Evolutionary conservation across 1,140 invertebrate genomes (phyloP), one percentile per base, ranked within the genome.

Genomic region (Papilio aristodemus): DNA sequence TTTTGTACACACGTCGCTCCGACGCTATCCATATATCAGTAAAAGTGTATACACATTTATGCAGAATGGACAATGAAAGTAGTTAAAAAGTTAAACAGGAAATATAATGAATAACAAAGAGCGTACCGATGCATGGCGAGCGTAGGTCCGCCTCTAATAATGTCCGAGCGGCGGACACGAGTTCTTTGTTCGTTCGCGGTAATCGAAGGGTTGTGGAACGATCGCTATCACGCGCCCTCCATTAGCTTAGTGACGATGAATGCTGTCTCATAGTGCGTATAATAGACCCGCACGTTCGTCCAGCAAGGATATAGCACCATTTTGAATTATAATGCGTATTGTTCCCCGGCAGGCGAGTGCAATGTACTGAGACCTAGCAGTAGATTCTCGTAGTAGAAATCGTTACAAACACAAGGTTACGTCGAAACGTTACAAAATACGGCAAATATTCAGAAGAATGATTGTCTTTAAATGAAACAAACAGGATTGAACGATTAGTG

Each of bases 251-350:
- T 74, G 75, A 70, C 76, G 72, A 72, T 78, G 79, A 75, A 68
- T 50, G 68, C 67, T 75, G 70, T 75, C 75, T 77, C 71, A 43
- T 70, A 54, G 10, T 25, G 19, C 19, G 70, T 69, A 81, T 79
- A 79, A 79, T 79, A 73, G 73, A 68, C 76, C 78, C 73, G 77
- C 84, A 88, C 83, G 87, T 85, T 86, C 83, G 77, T 80, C 78
- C 75, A 80, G 86, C 82, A 77, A 86, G 86, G 85, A 90, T 88
- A 90, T 88, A 86, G 81, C 81, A 80, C 81, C 83, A 85, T 77
- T 85, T 88, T 86, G 87, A 89, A 91, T 91, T 86, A 86, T 89
- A 91, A 91, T 89, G 89, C 80, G 86, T 81, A 89, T 89, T 89
- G 88, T 90, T 89, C 79, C 74, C 74, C 76, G 79, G 75, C 79